phyloP scores from a whole-genome alignment of 2,888 invertebrate species.

The Hemaris fuciformis region DNA sequence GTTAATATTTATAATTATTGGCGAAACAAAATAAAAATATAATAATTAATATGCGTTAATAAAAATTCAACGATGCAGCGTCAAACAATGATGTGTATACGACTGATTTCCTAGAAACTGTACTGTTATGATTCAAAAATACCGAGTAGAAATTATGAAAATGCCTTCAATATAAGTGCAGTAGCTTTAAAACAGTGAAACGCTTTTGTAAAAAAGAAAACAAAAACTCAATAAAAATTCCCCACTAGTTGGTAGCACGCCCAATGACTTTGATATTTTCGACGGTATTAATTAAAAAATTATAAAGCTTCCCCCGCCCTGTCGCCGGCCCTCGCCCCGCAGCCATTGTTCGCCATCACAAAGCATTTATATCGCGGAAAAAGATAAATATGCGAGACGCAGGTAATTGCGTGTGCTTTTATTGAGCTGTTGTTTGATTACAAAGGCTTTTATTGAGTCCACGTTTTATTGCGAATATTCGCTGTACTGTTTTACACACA shows the following conservation, averaged over 20 bases:
- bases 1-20: not conserved
- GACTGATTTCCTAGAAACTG: too few species aligned
- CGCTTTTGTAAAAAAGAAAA: constrained; percentile 51
- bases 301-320: constrained; percentile 72
- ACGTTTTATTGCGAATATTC: constrained; percentile 39
- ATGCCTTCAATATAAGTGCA: not conserved
- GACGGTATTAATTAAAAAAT: constrained; percentile 80
- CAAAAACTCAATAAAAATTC: constrained; percentile 58
- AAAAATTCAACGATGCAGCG: too few species aligned
- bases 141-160: not conserved
- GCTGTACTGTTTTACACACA: constrained; percentile 13
- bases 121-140: not conserved
- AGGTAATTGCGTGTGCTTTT: constrained; percentile 74
- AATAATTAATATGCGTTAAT: too few species aligned
- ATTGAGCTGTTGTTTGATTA: constrained; percentile 78
- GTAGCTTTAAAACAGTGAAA: constrained; percentile 45
- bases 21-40: too few species aligned
- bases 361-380: constrained; percentile 72
- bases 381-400: constrained; percentile 77
- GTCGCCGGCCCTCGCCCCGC: constrained; percentile 34
- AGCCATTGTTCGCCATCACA: constrained; percentile 65
- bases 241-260: constrained; percentile 60
- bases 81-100: too few species aligned
- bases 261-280: constrained; percentile 81
- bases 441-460: constrained; percentile 63